Evolutionary conservation across 2,113 vertebrate genomes (phyloP).

Genomic region (Furnarius figulus): DNA sequence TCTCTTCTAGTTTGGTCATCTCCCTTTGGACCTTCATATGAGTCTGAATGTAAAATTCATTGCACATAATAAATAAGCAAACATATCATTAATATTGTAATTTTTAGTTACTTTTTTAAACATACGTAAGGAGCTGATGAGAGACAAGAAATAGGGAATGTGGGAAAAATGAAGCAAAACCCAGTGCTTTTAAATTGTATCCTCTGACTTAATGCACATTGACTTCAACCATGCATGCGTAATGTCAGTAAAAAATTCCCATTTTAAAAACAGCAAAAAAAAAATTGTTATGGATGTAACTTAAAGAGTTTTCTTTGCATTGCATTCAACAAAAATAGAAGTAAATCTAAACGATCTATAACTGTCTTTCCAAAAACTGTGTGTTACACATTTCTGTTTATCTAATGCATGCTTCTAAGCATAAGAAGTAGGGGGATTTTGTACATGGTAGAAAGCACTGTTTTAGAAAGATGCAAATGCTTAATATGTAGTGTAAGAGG

Average conservation of each 20-base stretch:
- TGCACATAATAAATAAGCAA: constrained; percentile 50
- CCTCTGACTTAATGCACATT: neutral
- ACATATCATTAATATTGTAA: constrained; percentile 53
- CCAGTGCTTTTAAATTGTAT: neutral
- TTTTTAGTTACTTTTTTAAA: constrained; percentile 30
- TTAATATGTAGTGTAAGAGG: neutral
- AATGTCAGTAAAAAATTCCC: neutral
- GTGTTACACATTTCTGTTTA: neutral
- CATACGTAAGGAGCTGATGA: neutral
- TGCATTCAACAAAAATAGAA: neutral
- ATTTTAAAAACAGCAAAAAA: neutral
- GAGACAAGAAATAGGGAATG: neutral
- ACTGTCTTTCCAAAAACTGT: neutral
- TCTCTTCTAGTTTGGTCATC: constrained; percentile 4
- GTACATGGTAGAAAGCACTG: neutral
- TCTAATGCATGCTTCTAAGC: neutral
- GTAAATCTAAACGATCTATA: neutral
- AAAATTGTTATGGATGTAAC: neutral
- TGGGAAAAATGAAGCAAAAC: neutral
- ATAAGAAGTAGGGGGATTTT: neutral
- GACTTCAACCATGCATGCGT: neutral
- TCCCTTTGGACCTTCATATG: constrained; percentile 8
- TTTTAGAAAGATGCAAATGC: constrained; percentile 13
- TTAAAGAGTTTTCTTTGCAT: neutral
- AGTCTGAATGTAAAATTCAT: constrained; percentile 37